Evolutionary conservation across 2,888 invertebrate genomes (phyloP), one percentile per base, ranked within the genome.

Genomic region (Eumacrocentrus americanus): DNA sequence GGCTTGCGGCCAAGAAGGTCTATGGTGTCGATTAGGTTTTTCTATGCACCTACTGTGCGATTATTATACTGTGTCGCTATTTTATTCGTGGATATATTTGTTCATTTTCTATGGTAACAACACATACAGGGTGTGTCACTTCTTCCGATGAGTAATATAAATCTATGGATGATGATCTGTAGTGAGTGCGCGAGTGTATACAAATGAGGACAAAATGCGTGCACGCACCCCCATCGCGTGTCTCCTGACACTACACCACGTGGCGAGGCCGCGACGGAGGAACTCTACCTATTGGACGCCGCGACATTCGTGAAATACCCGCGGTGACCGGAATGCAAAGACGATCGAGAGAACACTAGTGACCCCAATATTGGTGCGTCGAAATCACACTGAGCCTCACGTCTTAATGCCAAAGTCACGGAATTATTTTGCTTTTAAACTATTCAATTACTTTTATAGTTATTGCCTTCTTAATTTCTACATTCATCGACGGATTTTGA

Each of bases 1-100:
- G 75, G 74, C 78, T 76, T 77, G 76, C 77, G 75, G 66, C 71
- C 76, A 72, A 72, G 73, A 76, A 75, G 79, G 78, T 78, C 73
- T 76, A 72, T 70, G 70, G 69, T 72, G 54, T 50, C 40, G 48
- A 48, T 11, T 67, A 70, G 66, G 66, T 68, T 70, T 23, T 25
- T 56, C 48, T 44, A 55, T 61, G 51, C 61, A 61, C 61, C 50
- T 64, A 59, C 62, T 38, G 14, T 50, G 50, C 34, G 50, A 50
- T 50, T n/a, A 50, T 16, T 50, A 5, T 18, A 1, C 16, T 29
- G n/a, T 12, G 14, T 18, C 29, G 23, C 1, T 14, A 22, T 23
- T 23, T 23, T 18, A 35, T n/a, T 46, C 5, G 5, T 35, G 29
- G 6, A n/a, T 46, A 20, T 44, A 51, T 23, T 20, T 55, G 11